Evolutionary conservation across 2,113 vertebrate genomes (phyloP).

Genomic region (Ciconia boyciana): DNA sequence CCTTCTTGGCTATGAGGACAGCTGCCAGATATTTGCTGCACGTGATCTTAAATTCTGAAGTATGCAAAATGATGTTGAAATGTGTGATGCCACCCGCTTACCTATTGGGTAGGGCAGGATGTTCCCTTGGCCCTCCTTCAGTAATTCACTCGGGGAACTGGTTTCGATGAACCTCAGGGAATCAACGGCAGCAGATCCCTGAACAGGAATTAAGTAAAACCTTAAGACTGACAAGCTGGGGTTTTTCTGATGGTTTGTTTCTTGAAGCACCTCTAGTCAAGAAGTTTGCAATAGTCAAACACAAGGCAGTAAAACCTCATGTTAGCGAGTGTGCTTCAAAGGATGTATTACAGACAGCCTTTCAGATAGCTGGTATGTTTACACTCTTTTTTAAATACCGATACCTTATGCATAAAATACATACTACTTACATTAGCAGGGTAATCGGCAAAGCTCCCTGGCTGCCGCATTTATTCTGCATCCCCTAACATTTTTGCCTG

Average conservation of each 20-base stretch:
- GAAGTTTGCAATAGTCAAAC: neutral
- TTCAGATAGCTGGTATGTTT: neutral
- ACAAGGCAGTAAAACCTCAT: neutral
- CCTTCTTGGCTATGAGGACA: neutral
- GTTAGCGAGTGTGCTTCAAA: neutral
- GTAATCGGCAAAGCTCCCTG: fast-evolving
- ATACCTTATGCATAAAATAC: fast-evolving
- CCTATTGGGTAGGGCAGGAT: fast-evolving
- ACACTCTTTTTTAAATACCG: neutral
- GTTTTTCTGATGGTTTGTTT: neutral
- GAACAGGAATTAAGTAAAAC: neutral
- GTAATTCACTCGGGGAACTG: neutral
- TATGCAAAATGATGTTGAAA: neutral
- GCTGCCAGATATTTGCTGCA: neutral
- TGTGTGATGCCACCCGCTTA: fast-evolving
- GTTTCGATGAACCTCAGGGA: neutral
- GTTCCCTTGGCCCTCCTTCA: neutral
- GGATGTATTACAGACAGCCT: too few species aligned
- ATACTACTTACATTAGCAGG: too few species aligned
- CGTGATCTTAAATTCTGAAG: neutral
- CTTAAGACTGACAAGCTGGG: neutral
- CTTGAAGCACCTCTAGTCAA: neutral
- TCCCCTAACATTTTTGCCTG: neutral
- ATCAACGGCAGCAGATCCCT: too few species aligned
- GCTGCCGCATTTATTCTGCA: neutral